Base-by-base conservation (phyloP, 2,113 vertebrate genomes). In the Hylia prasina region DNA sequence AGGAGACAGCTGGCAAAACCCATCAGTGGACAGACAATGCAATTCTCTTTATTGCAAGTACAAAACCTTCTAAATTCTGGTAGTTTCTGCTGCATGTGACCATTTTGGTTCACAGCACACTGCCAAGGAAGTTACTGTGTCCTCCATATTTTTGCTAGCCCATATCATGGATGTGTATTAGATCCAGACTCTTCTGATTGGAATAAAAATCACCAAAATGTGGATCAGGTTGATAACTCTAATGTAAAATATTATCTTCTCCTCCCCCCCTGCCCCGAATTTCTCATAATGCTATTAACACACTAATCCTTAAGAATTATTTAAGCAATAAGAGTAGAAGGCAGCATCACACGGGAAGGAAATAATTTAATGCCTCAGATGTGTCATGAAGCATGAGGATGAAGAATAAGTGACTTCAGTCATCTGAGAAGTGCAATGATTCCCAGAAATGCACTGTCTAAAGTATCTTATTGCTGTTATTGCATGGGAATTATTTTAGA, bases 361-460 rank as follows among this genome's bases (percentile, higher is more conserved):
- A 92, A 89, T 93, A 90, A 94, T 97, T 96, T 97, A 90, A 94
- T 94, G 88, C 76, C 77, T 96, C 79, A 64, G 72, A 87, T 95
- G 64, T 84, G 72, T 96, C 17, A 16, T 78, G 86, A 95, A 94
- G 94, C 93, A 92, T 69, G 69, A 81, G 72, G 68, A 86, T 4
- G 10, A 93, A 92, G 92, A 96, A 84, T 84, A 79, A 93, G 82
- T 71, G 86, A 90, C 93, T 97, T 94, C 79, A 82, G 82, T 57
- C 80, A 96, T 76, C 76, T 95, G 80, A 92, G 71, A 94, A 93
- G 76, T 57, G 68, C 44, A 92, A n/a, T 72, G 61, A 87, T 83
- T 94, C 76, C 82, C 79, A 94, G 92, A 93, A 94, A 90, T 9
- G 20, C 44, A 68, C 68, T 91, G 69, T 39, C 48, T 84, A 15